Evolutionary conservation across 2,113 vertebrate species (phyloP).

Genomic region (Strix uralensis): DNA sequence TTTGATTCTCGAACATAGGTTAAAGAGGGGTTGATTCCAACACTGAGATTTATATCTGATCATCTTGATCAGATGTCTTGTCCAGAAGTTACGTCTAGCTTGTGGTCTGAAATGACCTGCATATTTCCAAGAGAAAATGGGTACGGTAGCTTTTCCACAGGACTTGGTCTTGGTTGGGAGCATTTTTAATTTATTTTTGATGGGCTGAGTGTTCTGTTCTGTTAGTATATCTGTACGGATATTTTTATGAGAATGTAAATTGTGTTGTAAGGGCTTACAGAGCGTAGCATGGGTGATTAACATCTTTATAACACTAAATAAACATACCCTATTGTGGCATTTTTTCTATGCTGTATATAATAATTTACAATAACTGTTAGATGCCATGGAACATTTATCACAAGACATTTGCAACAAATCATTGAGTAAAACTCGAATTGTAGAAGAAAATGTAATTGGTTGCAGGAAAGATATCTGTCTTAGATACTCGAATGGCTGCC

Average conservation of each 20-base stretch:
- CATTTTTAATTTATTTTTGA: constrained; percentile 49
- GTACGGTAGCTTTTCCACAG: not conserved
- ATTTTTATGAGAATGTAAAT: constrained; percentile 61
- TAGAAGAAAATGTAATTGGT: not conserved
- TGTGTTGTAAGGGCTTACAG: constrained; percentile 24
- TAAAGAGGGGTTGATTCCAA: not conserved
- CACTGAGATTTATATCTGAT: not conserved
- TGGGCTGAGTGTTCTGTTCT: constrained; percentile 9
- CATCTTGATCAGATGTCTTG: not conserved
- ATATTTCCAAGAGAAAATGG: constrained; percentile 21
- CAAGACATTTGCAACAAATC: constrained; percentile 44
- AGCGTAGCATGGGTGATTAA: constrained; percentile 57
- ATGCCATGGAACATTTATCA: constrained; percentile 49
- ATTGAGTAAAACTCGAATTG: not conserved
- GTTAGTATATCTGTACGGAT: constrained; percentile 22
- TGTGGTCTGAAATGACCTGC: not conserved
- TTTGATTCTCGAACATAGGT: not conserved
- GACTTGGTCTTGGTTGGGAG: constrained; percentile 40
- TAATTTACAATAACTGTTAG: constrained; percentile 51
- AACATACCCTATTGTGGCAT: constrained; percentile 42
- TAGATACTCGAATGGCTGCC: not conserved
- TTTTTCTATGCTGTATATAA: constrained; percentile 28
- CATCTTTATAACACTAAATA: constrained; percentile 62
- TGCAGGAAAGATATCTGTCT: not conserved
- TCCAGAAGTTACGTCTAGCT: not conserved